phyloP scores from a whole-genome alignment of 2,888 invertebrate genomes.

The Apamea crenata region DNA sequence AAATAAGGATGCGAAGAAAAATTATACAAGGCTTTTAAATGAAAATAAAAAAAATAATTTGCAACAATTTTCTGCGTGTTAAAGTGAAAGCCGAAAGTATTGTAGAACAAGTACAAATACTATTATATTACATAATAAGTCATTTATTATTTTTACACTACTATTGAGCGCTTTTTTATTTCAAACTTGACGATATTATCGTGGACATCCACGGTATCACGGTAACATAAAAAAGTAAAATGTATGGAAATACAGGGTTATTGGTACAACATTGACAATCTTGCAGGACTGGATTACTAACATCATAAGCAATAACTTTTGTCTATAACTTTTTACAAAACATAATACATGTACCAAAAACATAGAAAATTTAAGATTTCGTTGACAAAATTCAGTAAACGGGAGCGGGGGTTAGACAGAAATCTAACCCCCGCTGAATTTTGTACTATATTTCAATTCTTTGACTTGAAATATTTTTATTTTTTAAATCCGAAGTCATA shows the following conservation, averaged over 20 bases:
- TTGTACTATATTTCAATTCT: too few relatives aligned
- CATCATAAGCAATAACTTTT: too few relatives aligned
- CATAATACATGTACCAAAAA: too few relatives aligned
- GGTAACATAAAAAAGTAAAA: neutral
- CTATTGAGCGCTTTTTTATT: neutral
- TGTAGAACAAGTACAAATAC: slow-evolving; percentile 46
- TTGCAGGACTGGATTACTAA: too few relatives aligned
- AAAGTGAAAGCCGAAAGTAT: slow-evolving; percentile 27
- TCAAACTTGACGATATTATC: neutral
- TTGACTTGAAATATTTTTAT: too few relatives aligned
- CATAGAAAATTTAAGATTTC: too few relatives aligned
- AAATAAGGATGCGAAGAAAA: slow-evolving; percentile 52
- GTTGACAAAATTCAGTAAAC: too few relatives aligned
- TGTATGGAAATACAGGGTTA: neutral
- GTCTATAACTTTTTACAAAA: too few relatives aligned
- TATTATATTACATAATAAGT: slow-evolving; percentile 30
- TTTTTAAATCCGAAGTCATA: too few relatives aligned
- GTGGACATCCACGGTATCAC: neutral
- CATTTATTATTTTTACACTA: slow-evolving; percentile 33
- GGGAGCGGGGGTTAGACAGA: too few relatives aligned
- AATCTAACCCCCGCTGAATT: too few relatives aligned
- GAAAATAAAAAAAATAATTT: neutral
- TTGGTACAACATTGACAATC: too few relatives aligned
- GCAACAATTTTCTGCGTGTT: neutral
- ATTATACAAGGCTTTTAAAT: slow-evolving; percentile 5